A percentile compares a stretch with the other conserved stretches of the same genome.
phyloP scores from a whole-genome alignment of 2,888 invertebrate genomes.

The Apamea monoglypha region DNA sequence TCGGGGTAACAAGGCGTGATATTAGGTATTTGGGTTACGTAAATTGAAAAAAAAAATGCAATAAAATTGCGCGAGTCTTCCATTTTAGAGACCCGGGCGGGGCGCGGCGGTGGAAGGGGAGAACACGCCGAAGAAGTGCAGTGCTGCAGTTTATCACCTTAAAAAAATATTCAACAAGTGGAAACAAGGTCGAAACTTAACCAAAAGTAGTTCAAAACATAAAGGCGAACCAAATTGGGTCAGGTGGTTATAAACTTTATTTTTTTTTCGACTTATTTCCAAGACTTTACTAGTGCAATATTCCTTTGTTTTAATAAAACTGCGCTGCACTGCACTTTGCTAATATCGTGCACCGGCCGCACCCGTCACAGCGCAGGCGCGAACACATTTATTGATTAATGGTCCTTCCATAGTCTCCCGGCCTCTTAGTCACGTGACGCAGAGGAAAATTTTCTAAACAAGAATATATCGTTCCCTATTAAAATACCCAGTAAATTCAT shows the following conservation, averaged over 20 bases:
- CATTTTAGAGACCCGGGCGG: not conserved
- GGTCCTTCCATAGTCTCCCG: conserved; percentile 31
- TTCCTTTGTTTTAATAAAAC: not conserved
- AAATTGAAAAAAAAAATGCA: not conserved
- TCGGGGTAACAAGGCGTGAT: not conserved
- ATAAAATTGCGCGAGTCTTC: not conserved
- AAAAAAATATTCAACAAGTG: conserved; percentile 27
- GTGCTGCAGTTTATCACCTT: conserved; percentile 20
- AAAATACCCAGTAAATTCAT: not conserved
- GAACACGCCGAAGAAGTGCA: conserved; percentile 27
- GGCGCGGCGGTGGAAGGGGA: too few species aligned
- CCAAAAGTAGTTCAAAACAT: not conserved
- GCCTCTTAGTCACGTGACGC: conserved; percentile 32
- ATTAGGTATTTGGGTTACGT: not conserved
- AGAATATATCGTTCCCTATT: conserved; percentile 3
- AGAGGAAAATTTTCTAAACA: conserved; percentile 18
- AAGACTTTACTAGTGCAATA: not conserved
- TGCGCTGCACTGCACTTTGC: conserved; percentile 40
- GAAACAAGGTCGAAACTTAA: not conserved
- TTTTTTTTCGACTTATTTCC: too few species aligned
- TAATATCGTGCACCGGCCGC: conserved; percentile 17
- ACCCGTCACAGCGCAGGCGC: conserved; percentile 29
- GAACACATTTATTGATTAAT: conserved; percentile 50
- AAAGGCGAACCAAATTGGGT: not conserved
- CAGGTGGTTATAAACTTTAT: too few species aligned